Conservation (phyloP, 1,140 invertebrate genomes). For the Lucilia sericata region DNA sequence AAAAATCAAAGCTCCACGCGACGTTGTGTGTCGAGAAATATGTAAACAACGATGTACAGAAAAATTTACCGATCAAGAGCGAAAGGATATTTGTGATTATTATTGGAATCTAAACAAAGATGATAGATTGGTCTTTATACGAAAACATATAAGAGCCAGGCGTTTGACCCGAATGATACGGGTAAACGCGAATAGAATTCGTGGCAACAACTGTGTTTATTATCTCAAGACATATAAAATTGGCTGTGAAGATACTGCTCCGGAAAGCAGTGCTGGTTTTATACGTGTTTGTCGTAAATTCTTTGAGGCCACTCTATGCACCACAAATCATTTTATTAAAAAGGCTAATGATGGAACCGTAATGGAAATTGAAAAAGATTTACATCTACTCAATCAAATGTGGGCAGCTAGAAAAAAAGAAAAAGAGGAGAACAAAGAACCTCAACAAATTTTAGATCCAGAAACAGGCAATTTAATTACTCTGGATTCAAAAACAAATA, state of each 20-base stretch:
- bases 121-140: slow-evolving; percentile 32
- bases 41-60: slow-evolving; percentile 45
- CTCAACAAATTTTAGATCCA: slow-evolving; percentile 5
- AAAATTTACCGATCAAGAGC: slow-evolving; percentile 38
- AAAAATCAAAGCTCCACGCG: not conserved
- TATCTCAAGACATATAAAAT: slow-evolving; percentile 12
- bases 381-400: not conserved
- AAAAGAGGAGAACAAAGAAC: not conserved
- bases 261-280: not conserved
- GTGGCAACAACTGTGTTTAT: slow-evolving; percentile 32
- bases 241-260: not conserved
- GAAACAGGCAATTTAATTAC: slow-evolving; percentile 21
- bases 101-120: slow-evolving; percentile 37
- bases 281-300: slow-evolving; percentile 39
- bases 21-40: not conserved
- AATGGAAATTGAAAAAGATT: not conserved
- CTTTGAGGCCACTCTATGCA: slow-evolving; percentile 33
- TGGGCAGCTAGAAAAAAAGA: not conserved
- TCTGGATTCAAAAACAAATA: not conserved
- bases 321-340: slow-evolving; percentile 34
- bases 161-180: not conserved
- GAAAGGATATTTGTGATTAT: slow-evolving; percentile 34
- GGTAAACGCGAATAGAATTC: not conserved
- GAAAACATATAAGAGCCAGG: not conserved
- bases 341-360: slow-evolving; percentile 26